Evolutionary conservation across 2,113 vertebrate genomes (phyloP).

Genomic region (Vicugna pacos): DNA sequence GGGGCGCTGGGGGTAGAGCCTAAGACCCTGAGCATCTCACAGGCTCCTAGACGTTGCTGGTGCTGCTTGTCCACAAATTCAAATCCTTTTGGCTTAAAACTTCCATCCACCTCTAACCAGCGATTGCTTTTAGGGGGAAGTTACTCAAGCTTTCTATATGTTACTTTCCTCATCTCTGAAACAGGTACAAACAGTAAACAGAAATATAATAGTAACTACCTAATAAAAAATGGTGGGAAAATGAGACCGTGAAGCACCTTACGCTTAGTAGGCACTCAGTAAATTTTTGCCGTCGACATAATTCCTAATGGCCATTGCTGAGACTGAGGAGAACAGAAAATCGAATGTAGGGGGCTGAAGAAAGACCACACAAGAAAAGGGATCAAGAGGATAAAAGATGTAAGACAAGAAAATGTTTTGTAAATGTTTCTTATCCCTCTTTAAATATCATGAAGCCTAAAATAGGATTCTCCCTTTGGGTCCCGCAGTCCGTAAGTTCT

Average conservation of each 20-base stretch:
- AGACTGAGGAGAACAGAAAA: not conserved
- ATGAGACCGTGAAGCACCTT: not conserved
- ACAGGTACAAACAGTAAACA: not conserved
- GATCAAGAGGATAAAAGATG: not conserved
- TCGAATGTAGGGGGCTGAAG: not conserved
- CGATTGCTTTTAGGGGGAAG: not conserved
- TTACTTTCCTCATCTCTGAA: not conserved
- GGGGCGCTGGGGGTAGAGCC: not conserved
- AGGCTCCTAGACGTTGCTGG: not conserved
- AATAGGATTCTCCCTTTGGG: not conserved
- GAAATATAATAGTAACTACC: not conserved
- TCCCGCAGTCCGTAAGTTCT: not conserved
- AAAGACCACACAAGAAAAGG: not conserved
- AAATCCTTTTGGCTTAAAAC: not conserved
- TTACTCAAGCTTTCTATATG: not conserved
- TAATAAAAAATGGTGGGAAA: not conserved
- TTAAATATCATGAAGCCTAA: conserved; percentile 35
- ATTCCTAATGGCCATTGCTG: not conserved
- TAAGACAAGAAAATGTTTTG: not conserved
- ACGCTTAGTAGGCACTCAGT: not conserved
- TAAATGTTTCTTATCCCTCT: not conserved
- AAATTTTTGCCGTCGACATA: not conserved
- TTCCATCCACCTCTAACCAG: not conserved
- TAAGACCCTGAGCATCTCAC: not conserved
- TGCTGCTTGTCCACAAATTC: not conserved